These are phyloP conservation scores for Rutilus rutilus DNA, from an alignment of 2,113 vertebrate species.

Conservation along the genomic window DNA sequence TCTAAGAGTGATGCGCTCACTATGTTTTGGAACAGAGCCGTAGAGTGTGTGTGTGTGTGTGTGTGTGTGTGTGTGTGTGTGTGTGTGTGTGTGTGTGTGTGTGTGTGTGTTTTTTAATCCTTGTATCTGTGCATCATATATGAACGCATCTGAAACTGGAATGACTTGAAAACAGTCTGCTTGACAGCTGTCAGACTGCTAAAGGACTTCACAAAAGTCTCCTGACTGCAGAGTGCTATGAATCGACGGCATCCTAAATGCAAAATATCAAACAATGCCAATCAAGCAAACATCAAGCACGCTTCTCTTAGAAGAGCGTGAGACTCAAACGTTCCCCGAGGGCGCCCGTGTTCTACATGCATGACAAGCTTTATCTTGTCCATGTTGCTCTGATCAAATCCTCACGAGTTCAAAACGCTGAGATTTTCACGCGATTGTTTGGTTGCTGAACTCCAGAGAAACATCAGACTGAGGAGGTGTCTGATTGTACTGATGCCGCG, in stretches of 20 bases:
- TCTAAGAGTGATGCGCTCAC: background rate
- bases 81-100: background rate
- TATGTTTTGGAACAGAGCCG: background rate
- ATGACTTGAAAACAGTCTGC: background rate
- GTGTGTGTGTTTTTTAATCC: background rate
- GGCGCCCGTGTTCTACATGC: slow-evolving; percentile 12
- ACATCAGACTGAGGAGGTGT: background rate
- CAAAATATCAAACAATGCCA: slow-evolving; percentile 23
- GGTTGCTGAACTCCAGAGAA: background rate
- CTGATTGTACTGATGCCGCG: background rate
- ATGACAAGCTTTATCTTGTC: slow-evolving; percentile 20
- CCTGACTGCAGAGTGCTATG: background rate
- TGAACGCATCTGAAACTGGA: background rate
- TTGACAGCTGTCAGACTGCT: slow-evolving; percentile 20
- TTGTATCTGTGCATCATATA: background rate
- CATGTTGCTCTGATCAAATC: background rate
- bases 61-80: background rate
- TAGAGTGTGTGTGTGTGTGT: background rate
- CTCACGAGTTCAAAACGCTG: background rate
- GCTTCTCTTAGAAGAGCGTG: background rate
- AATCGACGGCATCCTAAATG: background rate
- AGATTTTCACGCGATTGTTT: background rate
- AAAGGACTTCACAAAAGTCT: background rate
- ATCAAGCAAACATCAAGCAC: slow-evolving; percentile 4
- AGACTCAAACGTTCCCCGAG: slow-evolving; percentile 27